These are phyloP conservation scores for Tympanuchus pallidicinctus DNA, from an alignment of 2,113 vertebrate species.

Conservation along the genomic window DNA sequence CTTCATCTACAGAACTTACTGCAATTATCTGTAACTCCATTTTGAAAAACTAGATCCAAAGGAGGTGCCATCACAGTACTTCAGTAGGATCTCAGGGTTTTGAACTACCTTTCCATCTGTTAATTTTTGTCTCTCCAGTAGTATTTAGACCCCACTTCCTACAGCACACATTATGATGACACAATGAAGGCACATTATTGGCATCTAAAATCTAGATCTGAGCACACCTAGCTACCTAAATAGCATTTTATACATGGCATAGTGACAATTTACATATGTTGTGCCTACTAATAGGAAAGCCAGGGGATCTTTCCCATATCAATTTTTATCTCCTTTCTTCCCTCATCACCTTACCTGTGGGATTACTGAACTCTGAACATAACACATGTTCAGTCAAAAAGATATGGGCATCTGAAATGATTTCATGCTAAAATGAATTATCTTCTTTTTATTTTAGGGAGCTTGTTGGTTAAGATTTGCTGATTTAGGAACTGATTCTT, in stretches of 20 bases:
- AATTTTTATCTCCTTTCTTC: not conserved
- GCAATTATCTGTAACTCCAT: not conserved
- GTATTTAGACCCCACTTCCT: not conserved
- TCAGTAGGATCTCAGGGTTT: not conserved
- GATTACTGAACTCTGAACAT: not conserved
- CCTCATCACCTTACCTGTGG: not conserved
- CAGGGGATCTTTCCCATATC: not conserved
- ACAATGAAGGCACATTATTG: not conserved
- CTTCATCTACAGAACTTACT: not conserved
- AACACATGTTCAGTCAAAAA: not conserved
- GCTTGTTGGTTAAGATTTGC: not conserved
- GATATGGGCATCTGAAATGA: not conserved
- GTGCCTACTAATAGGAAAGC: not conserved
- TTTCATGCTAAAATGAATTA: not conserved
- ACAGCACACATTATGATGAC: not conserved
- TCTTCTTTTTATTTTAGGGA: not conserved
- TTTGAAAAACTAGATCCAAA: not conserved
- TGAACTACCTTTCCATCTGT: not conserved
- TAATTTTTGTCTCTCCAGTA: not conserved
- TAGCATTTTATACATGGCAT: not conserved
- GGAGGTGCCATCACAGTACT: not conserved
- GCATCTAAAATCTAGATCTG: not conserved
- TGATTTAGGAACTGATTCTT: not conserved
- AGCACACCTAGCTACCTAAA: not conserved
- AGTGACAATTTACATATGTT: not conserved